Evolutionary conservation across 2,113 vertebrate genomes (phyloP).

Genomic region (Lethenteron reissneri): DNA sequence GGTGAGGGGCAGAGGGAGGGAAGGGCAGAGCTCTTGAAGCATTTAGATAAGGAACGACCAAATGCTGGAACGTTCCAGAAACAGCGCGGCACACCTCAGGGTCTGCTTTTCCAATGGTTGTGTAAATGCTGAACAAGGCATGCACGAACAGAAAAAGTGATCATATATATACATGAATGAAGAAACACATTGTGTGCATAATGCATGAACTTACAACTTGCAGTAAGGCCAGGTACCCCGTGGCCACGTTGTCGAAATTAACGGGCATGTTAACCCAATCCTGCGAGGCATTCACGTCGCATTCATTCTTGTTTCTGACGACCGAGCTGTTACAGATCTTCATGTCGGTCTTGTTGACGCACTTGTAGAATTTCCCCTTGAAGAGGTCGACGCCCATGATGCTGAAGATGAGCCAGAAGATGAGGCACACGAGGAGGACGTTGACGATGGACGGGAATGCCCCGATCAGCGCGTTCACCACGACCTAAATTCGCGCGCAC

Average conservation of each 20-base stretch:
- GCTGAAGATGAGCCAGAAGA: conserved; percentile 2
- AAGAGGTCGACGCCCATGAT: conserved; percentile 1
- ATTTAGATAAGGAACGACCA: too few relatives aligned
- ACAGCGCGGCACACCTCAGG: too few relatives aligned
- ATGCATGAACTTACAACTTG: conserved; percentile 4
- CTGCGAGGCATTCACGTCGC: neutral
- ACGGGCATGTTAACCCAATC: conserved; percentile 2
- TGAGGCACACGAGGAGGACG: neutral
- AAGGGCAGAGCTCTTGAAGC: too few relatives aligned
- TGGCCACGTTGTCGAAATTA: neutral
- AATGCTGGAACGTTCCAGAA: too few relatives aligned
- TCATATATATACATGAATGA: neutral
- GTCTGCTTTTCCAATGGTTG: too few relatives aligned
- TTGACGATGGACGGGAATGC: neutral
- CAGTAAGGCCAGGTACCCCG: conserved; percentile 3
- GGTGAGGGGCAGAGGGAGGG: too few relatives aligned
- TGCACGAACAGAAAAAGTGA: too few relatives aligned
- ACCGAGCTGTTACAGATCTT: neutral
- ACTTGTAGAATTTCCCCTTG: conserved; percentile 4
- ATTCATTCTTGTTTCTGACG: neutral
- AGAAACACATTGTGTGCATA: neutral
- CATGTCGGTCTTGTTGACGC: neutral
- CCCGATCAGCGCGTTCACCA: neutral
- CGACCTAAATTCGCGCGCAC: neutral
- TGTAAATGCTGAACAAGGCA: too few relatives aligned